These are phyloP conservation scores for Dryococelus australis DNA, from an alignment of 2,888 invertebrate genomes.

Conservation along the genomic window DNA sequence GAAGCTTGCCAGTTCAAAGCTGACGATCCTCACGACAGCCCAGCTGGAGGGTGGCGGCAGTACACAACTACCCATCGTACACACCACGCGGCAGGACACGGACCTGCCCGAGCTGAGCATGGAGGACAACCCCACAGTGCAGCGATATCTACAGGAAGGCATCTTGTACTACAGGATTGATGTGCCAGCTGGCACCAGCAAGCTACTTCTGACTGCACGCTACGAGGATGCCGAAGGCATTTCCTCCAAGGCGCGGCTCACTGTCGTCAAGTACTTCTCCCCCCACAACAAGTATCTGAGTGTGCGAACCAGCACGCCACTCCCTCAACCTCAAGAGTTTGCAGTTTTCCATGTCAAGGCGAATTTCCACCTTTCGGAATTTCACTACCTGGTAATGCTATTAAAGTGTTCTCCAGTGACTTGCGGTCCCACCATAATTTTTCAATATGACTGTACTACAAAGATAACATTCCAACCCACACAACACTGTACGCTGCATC, in stretches of 20 bases:
- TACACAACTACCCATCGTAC: neutral
- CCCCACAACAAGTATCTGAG: conserved; percentile 58
- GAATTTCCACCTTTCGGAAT: conserved; percentile 60
- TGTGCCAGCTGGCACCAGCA: conserved; percentile 47
- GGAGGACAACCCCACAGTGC: conserved; percentile 35
- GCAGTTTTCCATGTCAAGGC: conserved; percentile 63
- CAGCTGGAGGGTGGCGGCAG: conserved; percentile 40
- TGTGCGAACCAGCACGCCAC: conserved; percentile 59
- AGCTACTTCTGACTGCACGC: conserved; percentile 46
- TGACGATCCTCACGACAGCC: conserved; percentile 50
- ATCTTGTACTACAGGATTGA: conserved; percentile 50
- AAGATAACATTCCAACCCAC: no score
- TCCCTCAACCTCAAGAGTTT: conserved; percentile 60
- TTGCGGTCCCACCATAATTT: no score
- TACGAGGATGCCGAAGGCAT: conserved; percentile 28
- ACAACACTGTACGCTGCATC: no score
- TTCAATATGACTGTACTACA: conserved; percentile 11
- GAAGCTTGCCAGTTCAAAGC: conserved; percentile 49
- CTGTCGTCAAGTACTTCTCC: conserved; percentile 54
- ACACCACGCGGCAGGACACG: neutral
- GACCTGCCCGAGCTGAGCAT: neutral
- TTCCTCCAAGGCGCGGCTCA: conserved; percentile 42
- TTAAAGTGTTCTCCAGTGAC: neutral
- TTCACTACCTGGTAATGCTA: conserved; percentile 61
- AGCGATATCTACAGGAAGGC: conserved; percentile 50